Base-by-base conservation (phyloP, 1,140 invertebrate species). In the Diplogasteroides magnus region DNA sequence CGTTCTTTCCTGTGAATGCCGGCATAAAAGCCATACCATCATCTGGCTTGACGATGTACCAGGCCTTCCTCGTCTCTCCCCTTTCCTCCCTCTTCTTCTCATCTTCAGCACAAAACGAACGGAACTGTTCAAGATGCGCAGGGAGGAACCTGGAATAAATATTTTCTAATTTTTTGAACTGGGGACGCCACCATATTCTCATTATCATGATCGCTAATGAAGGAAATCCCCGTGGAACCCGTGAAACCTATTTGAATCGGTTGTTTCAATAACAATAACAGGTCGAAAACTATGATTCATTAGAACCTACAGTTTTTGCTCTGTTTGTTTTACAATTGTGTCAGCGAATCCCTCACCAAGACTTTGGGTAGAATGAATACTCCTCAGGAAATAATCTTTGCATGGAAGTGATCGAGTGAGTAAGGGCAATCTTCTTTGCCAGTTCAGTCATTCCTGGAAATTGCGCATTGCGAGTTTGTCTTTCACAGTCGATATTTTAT, bases 31-130 rank as follows among this genome's bases (percentile, higher is more conserved):
- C n/a, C n/a, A n/a, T n/a, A 83, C 79, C 80, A 56, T 83, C 80
- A 73, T 86, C 85, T 3, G 86, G 86, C 74, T 87, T 87, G 14
- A 86, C 83, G 67, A 87, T 87, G 73, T 79, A 87, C 60, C 83
- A 85, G 31, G 77, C 77, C 2, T 59, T 29, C 59, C 15, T 29
- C 14, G n/a, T 63, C 14, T 31, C 31, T 3, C 11, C 62, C 15
- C 25, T 62, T 62, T 61, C 55, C 13, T 60, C 32, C 27, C 31
- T 19, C 25, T 71, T 60, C 25, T 58, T 71, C 1, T 60, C 60
- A 23, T 62, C 60, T 28, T 32, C 73, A 68, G 67, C 86, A 84
- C 31, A 86, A 80, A 58, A 76, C 70, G 48, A 83, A 78, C 68
- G 64, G 61, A 72, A 72, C 31, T 62, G 64, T 31, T 56, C 48